Conservation (phyloP, 1,140 invertebrate species). For the Drosophila hydei region DNA sequence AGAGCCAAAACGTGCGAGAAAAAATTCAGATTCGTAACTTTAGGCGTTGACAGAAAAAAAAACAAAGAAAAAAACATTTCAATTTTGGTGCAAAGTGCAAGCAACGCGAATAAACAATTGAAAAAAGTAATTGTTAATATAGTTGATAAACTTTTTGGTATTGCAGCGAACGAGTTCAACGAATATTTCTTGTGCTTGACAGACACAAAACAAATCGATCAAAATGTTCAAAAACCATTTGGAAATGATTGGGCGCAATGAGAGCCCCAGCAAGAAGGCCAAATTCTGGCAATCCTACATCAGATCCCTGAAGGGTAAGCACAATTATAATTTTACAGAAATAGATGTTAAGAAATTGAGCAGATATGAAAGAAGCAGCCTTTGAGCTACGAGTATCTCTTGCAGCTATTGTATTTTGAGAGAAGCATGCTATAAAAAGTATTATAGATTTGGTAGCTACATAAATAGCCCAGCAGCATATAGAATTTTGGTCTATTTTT, state of each 20-base stretch:
- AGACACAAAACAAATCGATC: slow-evolving; percentile 86
- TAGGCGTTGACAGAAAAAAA: slow-evolving; percentile 32
- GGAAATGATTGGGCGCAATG: slow-evolving; percentile 96
- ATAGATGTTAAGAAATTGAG: not conserved
- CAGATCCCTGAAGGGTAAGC: slow-evolving; percentile 93
- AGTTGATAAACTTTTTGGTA: slow-evolving; percentile 59
- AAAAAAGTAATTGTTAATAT: slow-evolving; percentile 26
- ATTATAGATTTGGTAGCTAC: slow-evolving; percentile 37
- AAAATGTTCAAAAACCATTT: slow-evolving; percentile 95
- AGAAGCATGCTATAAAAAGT: slow-evolving; percentile 9
- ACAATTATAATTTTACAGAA: not conserved
- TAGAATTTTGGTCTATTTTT: slow-evolving; percentile 56
- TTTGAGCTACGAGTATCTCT: not conserved
- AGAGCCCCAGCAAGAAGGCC: slow-evolving; percentile 95
- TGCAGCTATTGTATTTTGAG: slow-evolving; percentile 11
- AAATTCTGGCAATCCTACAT: slow-evolving; percentile 97
- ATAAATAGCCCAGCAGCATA: slow-evolving; percentile 50
- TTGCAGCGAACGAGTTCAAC: slow-evolving; percentile 88
- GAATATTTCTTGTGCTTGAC: slow-evolving; percentile 84
- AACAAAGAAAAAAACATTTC: slow-evolving; percentile 5
- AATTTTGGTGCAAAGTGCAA: slow-evolving; percentile 42
- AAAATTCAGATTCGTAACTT: slow-evolving; percentile 22
- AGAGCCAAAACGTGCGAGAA: slow-evolving; percentile 44
- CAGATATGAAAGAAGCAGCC: not conserved
- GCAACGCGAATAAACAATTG: not conserved